Evolutionary conservation across 2,113 vertebrate species (phyloP).

Genomic region (Lanius ludovicianus): DNA sequence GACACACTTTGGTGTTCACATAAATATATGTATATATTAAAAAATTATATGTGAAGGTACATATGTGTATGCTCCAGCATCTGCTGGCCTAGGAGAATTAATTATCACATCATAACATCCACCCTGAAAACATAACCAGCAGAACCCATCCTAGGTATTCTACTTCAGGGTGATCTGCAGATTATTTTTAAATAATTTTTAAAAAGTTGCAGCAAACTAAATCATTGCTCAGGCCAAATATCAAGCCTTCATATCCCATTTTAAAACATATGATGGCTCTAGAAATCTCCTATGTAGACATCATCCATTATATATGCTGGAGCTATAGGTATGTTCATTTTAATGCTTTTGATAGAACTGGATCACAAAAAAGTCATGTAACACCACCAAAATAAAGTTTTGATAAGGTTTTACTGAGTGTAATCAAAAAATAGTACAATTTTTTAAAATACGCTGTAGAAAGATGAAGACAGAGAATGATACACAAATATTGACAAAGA

Average conservation of each 20-base stretch:
- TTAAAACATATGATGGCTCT: neutral
- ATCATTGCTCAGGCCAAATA: neutral
- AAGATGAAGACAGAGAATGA: neutral
- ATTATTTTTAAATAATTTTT: neutral
- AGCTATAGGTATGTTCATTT: neutral
- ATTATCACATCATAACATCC: neutral
- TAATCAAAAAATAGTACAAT: neutral
- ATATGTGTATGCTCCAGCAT: neutral
- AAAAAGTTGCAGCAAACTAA: neutral
- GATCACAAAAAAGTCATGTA: neutral
- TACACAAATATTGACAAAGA: neutral
- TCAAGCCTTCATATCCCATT: neutral
- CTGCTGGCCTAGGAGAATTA: neutral
- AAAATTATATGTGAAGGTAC: neutral
- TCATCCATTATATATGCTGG: neutral
- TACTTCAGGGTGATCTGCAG: neutral
- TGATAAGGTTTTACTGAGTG: neutral
- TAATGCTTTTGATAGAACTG: neutral
- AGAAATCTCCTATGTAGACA: neutral
- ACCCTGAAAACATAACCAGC: neutral
- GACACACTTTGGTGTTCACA: neutral
- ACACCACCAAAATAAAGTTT: neutral
- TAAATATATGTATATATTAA: neutral
- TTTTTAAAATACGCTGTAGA: neutral
- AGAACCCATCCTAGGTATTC: neutral